These are phyloP conservation scores for Hemicordylus capensis DNA, from an alignment of 2,113 vertebrate species.

Conservation along the genomic window DNA sequence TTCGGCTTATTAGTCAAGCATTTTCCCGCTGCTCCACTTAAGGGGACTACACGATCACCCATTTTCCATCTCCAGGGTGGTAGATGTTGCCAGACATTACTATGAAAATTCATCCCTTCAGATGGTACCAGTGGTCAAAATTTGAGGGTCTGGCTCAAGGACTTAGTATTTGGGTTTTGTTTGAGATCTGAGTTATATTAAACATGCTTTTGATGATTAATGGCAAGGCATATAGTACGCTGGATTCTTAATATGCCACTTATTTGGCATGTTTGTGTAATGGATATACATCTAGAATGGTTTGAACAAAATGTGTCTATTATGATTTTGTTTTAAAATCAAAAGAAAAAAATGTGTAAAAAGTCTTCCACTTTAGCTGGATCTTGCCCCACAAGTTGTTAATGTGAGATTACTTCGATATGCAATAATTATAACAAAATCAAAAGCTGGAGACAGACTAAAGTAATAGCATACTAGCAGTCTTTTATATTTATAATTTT, in stretches of 20 bases:
- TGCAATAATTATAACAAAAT: neutral
- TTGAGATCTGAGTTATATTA: neutral
- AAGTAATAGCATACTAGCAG: neutral
- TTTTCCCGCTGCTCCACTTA: too few species aligned
- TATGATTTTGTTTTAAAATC: neutral
- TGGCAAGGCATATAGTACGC: neutral
- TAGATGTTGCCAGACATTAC: too few species aligned
- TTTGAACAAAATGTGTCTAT: neutral
- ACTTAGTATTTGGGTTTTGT: neutral
- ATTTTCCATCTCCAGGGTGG: too few species aligned
- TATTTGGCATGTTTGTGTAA: neutral
- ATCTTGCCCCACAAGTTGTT: neutral
- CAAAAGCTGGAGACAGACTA: neutral
- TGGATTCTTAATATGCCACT: neutral
- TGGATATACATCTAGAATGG: neutral
- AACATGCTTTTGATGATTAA: neutral
- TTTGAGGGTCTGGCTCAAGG: too few species aligned
- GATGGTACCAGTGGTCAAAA: too few species aligned
- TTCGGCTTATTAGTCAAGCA: too few species aligned
- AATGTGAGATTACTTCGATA: neutral
- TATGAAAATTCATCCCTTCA: too few species aligned
- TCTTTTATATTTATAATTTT: neutral
- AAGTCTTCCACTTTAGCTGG: neutral
- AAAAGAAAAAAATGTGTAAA: neutral
- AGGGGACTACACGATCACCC: too few species aligned